Percentiles rank a stretch among this genome's conserved stretches.
phyloP scores from a whole-genome alignment of 1,140 invertebrate genomes.

The Helicoverpa zea region DNA sequence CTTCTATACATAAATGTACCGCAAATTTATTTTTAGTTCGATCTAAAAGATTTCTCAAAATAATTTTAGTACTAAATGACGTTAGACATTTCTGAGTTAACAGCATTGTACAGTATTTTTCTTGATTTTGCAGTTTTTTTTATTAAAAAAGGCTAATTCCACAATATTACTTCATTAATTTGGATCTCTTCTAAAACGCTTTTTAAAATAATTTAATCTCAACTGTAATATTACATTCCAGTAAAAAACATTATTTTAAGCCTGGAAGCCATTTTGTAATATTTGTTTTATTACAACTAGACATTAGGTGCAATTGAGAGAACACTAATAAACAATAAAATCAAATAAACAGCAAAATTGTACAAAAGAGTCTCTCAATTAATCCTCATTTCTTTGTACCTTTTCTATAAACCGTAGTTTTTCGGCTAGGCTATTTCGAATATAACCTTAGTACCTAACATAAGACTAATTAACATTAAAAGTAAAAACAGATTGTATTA shows the following conservation, averaged over 20 bases:
- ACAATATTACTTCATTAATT: conserved; percentile 49
- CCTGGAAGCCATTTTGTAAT: conserved; percentile 57
- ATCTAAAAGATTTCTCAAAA: conserved; percentile 38
- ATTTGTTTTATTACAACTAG: conserved; percentile 40
- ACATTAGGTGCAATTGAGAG: conserved; percentile 3
- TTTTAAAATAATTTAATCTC: conserved; percentile 72
- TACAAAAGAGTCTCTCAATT: neutral
- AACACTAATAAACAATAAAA: neutral
- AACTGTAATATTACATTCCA: conserved; percentile 84
- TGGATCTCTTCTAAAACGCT: conserved; percentile 77
- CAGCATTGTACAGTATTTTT: neutral
- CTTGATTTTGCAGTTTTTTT: neutral
- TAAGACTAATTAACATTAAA: conserved; percentile 50
- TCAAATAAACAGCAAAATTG: neutral
- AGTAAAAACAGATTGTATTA: conserved; percentile 48
- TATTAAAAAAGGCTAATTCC: conserved; percentile 6
- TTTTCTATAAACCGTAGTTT: conserved; percentile 29
- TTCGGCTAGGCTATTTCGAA: conserved; percentile 64
- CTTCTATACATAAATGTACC: conserved; percentile 34
- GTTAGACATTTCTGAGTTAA: neutral
- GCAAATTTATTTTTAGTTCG: conserved; percentile 17
- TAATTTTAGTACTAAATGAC: neutral
- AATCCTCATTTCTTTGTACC: conserved; percentile 57
- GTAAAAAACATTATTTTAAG: conserved; percentile 76
- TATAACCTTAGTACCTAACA: conserved; percentile 58